Conservation (phyloP, 1,140 invertebrate species). For the Asobara japonica region DNA sequence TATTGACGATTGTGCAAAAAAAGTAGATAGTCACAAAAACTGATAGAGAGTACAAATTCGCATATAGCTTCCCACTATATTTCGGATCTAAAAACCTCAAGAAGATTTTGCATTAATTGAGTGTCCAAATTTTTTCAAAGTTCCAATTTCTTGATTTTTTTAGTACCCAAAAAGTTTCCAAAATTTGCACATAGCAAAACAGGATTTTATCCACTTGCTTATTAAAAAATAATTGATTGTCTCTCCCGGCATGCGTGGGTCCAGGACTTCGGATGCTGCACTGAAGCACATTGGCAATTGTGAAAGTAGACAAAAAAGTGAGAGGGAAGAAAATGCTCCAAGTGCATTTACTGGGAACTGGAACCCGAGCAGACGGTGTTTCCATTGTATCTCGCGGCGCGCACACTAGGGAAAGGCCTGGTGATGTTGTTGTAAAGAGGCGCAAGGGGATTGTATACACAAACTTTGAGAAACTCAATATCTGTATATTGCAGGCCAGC, state of each 20-base stretch:
- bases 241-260: not conserved
- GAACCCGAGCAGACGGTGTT: conserved; percentile 30
- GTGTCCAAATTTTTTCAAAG: too few relatives aligned
- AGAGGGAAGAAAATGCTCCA: conserved; percentile 23
- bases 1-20: too few relatives aligned
- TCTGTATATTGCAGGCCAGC: conserved; percentile 20
- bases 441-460: conserved; percentile 15
- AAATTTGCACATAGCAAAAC: too few relatives aligned
- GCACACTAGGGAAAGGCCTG: conserved; percentile 23
- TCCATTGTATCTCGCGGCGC: conserved; percentile 47
- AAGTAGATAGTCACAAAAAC: too few relatives aligned
- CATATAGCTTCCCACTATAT: too few relatives aligned
- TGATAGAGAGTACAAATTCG: too few relatives aligned
- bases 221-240: not conserved
- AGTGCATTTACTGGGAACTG: not conserved
- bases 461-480: conserved; percentile 37
- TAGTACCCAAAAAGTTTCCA: too few relatives aligned
- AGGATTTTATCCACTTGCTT: too few relatives aligned
- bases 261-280: not conserved
- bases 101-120: too few relatives aligned
- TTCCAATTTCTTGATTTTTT: too few relatives aligned
- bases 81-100: too few relatives aligned
- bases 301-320: conserved; percentile 1
- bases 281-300: conserved; percentile 30
- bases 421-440: conserved; percentile 11